Base-by-base conservation (phyloP, 2,888 invertebrate genomes). In the Ametastegia equiseti region DNA sequence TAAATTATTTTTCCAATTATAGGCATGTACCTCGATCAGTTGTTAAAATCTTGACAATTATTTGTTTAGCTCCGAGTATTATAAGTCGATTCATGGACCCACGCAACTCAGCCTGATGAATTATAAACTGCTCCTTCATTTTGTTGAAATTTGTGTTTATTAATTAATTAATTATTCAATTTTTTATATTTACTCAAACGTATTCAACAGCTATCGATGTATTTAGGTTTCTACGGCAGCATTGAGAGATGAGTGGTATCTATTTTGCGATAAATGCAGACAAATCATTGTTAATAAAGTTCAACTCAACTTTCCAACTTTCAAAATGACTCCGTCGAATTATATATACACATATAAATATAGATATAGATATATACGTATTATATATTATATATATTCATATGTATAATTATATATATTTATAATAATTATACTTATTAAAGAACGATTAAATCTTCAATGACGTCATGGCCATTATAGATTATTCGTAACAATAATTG, bases 181-280 rank as follows among this genome's bases (percentile, higher is more conserved):
- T 69, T 42, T 15, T 69, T 39, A 23, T 36, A 7, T 42, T 69
- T 42, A n/a, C 33, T 36, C 42, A 69, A 69, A 69, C 42, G 9
- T 42, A 69, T 69, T 42, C 42, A 69, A 69, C 69, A 69, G 39
- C 42, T 23, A 69, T 69, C n/a, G n/a, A 33, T n/a, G n/a, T n/a
- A n/a, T 63, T 54, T 23, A 23, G 23, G n/a, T 63, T 33, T 63
- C 63, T 63, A 30, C n/a, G n/a, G 27, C 33, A 30, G 15, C n/a
- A 30, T 6, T 33, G 33, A 63, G 63, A 63, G 63, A 36, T 33
- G 63, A 63, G 63, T 15, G 63, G n/a, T 15, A 4, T 36, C 63
- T 63, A 63, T 33, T 33, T 15, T 63, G 23, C 69, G 23, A 13
- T 42, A 6, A 69, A 19, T 42, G 4, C 42, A 19, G 23, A 42